Percentiles rank a stretch among this genome's conserved stretches.
Evolutionary conservation across 2,888 invertebrate genomes (phyloP).

Genomic region (Agrochola lychnidis): DNA sequence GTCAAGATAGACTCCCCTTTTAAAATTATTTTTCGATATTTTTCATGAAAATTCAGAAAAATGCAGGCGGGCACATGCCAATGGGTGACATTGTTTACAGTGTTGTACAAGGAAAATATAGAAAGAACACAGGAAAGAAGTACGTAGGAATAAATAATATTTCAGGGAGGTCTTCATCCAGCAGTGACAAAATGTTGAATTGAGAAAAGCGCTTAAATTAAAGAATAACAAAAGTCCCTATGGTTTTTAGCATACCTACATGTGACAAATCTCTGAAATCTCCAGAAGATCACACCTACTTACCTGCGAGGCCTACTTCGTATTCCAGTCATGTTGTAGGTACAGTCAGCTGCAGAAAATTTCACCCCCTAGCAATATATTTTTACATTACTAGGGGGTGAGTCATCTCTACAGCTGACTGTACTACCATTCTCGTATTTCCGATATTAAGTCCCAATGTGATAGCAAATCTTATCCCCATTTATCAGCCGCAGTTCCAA

Average conservation of each 20-base stretch:
- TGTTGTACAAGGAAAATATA: not conserved
- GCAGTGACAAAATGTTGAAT: too few species aligned
- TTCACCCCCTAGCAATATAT: too few species aligned
- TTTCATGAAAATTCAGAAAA: too few species aligned
- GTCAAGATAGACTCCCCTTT: too few species aligned
- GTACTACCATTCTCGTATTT: constrained; percentile 37
- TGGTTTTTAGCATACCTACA: not conserved
- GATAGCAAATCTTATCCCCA: constrained; percentile 28
- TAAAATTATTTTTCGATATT: too few species aligned
- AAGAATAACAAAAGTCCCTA: not conserved
- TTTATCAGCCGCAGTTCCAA: constrained; percentile 33
- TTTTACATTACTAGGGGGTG: too few species aligned
- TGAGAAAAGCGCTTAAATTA: not conserved
- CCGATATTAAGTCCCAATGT: constrained; percentile 35
- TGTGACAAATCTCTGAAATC: constrained; percentile 4
- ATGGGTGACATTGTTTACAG: too few species aligned
- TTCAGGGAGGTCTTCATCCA: too few species aligned
- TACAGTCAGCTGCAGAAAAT: too few species aligned
- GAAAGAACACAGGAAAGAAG: not conserved
- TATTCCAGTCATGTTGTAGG: constrained; percentile 26
- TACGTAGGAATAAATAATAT: not conserved
- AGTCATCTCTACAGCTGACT: too few species aligned
- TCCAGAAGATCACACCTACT: constrained; percentile 25
- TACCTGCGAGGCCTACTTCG: not conserved
- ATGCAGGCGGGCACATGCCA: too few species aligned